Evolutionary conservation across 2,797 vertebrate species (phyloP).

Genomic region (Sciurus vulgaris): DNA sequence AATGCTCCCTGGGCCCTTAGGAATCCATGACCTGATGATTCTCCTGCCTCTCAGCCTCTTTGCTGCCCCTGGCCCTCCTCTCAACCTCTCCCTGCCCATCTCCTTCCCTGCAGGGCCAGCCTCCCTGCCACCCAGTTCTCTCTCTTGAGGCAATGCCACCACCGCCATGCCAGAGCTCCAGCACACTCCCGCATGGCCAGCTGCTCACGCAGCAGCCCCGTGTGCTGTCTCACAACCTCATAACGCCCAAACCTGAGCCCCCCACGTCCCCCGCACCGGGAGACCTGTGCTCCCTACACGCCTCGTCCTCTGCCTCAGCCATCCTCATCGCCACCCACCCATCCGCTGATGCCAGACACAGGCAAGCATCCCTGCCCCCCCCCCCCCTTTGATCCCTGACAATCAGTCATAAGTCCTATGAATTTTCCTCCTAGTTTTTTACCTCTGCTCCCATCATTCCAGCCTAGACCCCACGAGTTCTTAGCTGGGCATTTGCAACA

Average conservation of each 20-base stretch:
- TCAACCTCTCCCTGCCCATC: too few species aligned
- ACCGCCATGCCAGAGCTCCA: not conserved
- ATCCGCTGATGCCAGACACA: not conserved
- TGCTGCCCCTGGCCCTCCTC: not conserved
- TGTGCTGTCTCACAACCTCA: not conserved
- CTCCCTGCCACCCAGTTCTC: not conserved
- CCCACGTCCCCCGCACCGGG: not conserved
- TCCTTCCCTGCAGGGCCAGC: too few species aligned
- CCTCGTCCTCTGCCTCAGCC: not conserved
- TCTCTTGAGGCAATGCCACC: not conserved
- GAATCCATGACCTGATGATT: not conserved
- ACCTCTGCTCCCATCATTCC: too few species aligned
- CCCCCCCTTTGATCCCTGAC: not conserved
- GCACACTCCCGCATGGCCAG: too few species aligned
- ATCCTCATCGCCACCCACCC: not conserved
- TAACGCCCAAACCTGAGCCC: not conserved
- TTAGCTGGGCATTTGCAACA: accelerated
- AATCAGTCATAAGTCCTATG: not conserved
- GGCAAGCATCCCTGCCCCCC: not conserved
- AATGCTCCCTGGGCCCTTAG: not conserved
- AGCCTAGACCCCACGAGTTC: not conserved
- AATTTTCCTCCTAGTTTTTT: not conserved
- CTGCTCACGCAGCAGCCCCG: not conserved
- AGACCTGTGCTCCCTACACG: not conserved
- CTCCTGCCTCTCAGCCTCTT: not conserved